These are phyloP conservation scores for Crocidura indochinensis DNA, from an alignment of 2,797 vertebrate genomes.

Conservation along the genomic window DNA sequence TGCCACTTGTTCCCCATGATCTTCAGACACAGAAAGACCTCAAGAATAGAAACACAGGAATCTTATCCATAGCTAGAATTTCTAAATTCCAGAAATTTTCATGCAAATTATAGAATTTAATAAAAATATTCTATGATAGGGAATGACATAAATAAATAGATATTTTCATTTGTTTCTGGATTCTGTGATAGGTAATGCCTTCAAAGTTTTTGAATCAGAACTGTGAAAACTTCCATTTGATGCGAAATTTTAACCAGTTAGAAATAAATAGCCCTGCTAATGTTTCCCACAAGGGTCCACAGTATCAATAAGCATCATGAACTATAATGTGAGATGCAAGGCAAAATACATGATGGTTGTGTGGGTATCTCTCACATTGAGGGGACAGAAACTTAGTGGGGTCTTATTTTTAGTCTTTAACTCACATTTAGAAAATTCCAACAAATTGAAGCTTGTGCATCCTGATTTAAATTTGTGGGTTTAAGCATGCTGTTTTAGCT, in stretches of 20 bases:
- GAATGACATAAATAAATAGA: neutral
- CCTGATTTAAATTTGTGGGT: neutral
- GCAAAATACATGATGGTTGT: fast-evolving
- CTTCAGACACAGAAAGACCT: neutral
- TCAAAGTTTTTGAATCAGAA: constrained; percentile 9
- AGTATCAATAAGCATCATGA: neutral
- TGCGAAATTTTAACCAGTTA: constrained; percentile 13
- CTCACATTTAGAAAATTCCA: neutral
- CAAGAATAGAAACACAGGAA: neutral
- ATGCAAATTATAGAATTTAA: neutral
- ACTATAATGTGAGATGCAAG: neutral
- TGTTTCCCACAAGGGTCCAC: neutral
- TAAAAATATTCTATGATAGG: neutral
- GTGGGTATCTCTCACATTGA: too few species aligned
- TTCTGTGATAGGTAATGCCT: neutral
- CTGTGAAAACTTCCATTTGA: constrained; percentile 12
- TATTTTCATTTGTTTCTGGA: neutral
- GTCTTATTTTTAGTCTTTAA: neutral
- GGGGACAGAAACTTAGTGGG: fast-evolving
- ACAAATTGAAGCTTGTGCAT: neutral
- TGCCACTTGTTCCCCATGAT: neutral
- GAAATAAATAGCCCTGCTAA: neutral
- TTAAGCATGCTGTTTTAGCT: neutral
- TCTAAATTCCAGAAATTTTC: neutral
- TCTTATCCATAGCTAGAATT: neutral